Percentiles rank a stretch among this genome's conserved stretches.
phyloP scores from a whole-genome alignment of 2,888 invertebrate genomes.

The Malthinus flaveolus region DNA sequence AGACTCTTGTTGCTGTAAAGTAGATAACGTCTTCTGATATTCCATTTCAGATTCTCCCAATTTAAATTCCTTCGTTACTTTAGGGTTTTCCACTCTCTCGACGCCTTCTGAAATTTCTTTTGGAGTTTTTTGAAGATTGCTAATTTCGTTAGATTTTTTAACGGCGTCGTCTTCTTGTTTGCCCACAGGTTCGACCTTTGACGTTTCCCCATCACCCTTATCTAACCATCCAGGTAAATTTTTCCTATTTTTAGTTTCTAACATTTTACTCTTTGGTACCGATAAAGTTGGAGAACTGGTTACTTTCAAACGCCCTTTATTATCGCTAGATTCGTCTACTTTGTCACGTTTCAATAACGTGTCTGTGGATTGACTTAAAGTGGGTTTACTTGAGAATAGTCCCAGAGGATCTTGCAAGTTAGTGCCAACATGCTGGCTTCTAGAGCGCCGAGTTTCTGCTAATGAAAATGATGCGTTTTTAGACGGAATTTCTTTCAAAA shows the following conservation, averaged over 20 bases:
- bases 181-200: constrained; percentile 31
- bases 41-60: constrained; percentile 52
- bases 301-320: constrained; percentile 35
- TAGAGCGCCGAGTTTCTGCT: constrained; percentile 37
- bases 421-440: constrained; percentile 46
- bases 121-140: background rate
- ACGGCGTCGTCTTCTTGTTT: background rate
- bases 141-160: background rate
- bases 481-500: constrained; percentile 34
- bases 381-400: constrained; percentile 50
- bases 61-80: constrained; percentile 35
- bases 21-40: constrained; percentile 60
- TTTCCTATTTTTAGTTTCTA: constrained; percentile 32
- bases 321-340: constrained; percentile 40
- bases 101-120: constrained; percentile 7
- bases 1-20: constrained; percentile 65
- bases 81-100: background rate
- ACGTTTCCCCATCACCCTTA: constrained; percentile 27
- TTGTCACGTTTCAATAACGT: constrained; percentile 20
- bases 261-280: constrained; percentile 34
- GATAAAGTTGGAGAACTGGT: constrained; percentile 43
- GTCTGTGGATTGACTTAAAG: background rate
- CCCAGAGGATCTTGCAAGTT: constrained; percentile 59
- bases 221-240: constrained; percentile 49
- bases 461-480: constrained; percentile 33